Evolutionary conservation across 2,888 invertebrate genomes (phyloP).

Genomic region (Epinotia demarniana): DNA sequence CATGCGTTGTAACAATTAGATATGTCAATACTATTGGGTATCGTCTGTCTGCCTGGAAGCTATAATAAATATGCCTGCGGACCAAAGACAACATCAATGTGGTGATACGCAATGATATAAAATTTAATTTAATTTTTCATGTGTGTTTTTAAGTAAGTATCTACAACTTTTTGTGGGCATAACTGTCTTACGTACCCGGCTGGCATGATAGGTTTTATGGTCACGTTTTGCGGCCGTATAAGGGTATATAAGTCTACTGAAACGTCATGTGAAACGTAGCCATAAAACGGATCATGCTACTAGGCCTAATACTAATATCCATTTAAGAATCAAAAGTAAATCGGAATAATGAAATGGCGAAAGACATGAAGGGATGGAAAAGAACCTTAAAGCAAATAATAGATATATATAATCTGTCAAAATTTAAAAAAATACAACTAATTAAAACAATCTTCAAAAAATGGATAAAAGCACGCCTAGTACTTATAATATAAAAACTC

Average conservation of each 20-base stretch:
- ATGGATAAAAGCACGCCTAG: not conserved
- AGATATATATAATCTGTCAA: not conserved
- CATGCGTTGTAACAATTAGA: constrained; percentile 13
- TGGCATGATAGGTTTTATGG: too few species aligned
- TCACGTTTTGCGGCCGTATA: too few species aligned
- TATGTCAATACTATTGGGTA: not conserved
- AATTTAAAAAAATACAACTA: not conserved
- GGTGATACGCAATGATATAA: not conserved
- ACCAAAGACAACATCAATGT: not conserved
- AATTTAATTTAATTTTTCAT: not conserved
- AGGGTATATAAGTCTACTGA: too few species aligned
- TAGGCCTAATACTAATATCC: too few species aligned
- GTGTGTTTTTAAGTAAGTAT: not conserved
- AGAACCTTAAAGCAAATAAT: too few species aligned
- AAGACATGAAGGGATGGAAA: too few species aligned
- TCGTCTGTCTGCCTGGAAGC: not conserved
- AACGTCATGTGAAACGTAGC: too few species aligned
- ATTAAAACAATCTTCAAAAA: not conserved
- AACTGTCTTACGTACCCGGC: not conserved
- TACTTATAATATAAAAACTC: constrained; percentile 13
- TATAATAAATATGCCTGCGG: not conserved
- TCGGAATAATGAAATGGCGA: too few species aligned
- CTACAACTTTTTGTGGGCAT: not conserved
- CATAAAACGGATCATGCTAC: too few species aligned
- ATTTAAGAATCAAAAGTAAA: too few species aligned